Percentiles rank a stretch among this genome's conserved stretches.
These are phyloP conservation scores for Zenarchopterus dispar DNA, from an alignment of 2,797 vertebrate genomes.

Conservation along the genomic window DNA sequence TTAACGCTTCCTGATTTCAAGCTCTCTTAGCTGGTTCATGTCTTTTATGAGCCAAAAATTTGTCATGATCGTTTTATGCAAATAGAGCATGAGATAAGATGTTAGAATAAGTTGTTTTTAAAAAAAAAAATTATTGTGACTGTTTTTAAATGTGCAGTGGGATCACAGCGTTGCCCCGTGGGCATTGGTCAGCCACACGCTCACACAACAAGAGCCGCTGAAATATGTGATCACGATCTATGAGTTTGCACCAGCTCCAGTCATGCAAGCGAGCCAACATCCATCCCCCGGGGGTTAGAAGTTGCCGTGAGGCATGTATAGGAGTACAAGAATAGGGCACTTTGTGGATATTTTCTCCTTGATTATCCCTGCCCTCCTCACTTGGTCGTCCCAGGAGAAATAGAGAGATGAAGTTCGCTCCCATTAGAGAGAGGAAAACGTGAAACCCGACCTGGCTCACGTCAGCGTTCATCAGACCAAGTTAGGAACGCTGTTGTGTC, in stretches of 20 bases:
- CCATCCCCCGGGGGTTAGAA: constrained; percentile 4
- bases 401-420: background rate
- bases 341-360: background rate
- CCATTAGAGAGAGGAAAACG: background rate
- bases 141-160: background rate
- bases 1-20: constrained; percentile 1
- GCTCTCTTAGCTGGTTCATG: background rate
- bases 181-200: too few species aligned
- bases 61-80: background rate
- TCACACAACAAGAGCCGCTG: background rate
- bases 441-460: background rate
- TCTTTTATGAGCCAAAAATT: background rate
- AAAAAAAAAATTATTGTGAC: too few species aligned
- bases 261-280: constrained; percentile 2
- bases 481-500: constrained; percentile 23
- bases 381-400: background rate
- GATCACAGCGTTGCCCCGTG: too few species aligned
- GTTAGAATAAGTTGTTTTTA: constrained; percentile 21
- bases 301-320: background rate
- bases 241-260: background rate
- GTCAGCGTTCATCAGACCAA: constrained; percentile 26
- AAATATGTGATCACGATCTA: background rate
- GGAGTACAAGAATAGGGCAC: constrained; percentile 2
- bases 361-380: background rate
- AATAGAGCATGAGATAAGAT: too few species aligned